These are phyloP conservation scores for Pilophorus perplexus DNA, from an alignment of 2,888 invertebrate genomes.

Conservation along the genomic window DNA sequence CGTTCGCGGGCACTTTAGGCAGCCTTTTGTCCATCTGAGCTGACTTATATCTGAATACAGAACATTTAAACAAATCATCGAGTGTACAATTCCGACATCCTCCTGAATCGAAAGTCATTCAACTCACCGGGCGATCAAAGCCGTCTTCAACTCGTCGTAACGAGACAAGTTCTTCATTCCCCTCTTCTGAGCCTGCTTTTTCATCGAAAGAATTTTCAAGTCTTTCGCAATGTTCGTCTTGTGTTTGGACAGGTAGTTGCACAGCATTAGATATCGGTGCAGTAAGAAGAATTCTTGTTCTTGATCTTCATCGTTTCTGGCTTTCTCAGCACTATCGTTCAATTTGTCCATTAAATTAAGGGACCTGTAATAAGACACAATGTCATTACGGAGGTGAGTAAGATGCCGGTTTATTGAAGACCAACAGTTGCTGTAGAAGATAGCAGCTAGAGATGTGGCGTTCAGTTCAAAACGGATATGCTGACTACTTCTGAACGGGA, in stretches of 20 bases:
- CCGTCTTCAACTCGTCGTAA: constrained; percentile 2
- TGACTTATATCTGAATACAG: neutral
- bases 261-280: constrained; percentile 32
- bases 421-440: neutral
- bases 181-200: neutral
- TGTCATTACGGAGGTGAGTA: neutral
- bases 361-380: constrained; percentile 24
- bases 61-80: too few relatives aligned
- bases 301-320: constrained; percentile 16
- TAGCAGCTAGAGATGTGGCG: too few relatives aligned
- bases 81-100: too few relatives aligned
- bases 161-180: constrained; percentile 6
- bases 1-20: too few relatives aligned
- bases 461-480: neutral
- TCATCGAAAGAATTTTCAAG: too few relatives aligned
- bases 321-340: neutral
- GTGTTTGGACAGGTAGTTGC: neutral
- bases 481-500: too few relatives aligned
- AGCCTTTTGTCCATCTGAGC: too few relatives aligned
- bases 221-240: neutral
- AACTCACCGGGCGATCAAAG: constrained; percentile 32
- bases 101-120: too few relatives aligned
- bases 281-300: constrained; percentile 38
- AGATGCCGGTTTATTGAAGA: too few relatives aligned
- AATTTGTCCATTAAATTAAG: constrained; percentile 14